A percentile compares a stretch with the other conserved stretches of the same genome.
phyloP scores from a whole-genome alignment of 1,140 invertebrate species.

The Brachionus rotundiformis region DNA sequence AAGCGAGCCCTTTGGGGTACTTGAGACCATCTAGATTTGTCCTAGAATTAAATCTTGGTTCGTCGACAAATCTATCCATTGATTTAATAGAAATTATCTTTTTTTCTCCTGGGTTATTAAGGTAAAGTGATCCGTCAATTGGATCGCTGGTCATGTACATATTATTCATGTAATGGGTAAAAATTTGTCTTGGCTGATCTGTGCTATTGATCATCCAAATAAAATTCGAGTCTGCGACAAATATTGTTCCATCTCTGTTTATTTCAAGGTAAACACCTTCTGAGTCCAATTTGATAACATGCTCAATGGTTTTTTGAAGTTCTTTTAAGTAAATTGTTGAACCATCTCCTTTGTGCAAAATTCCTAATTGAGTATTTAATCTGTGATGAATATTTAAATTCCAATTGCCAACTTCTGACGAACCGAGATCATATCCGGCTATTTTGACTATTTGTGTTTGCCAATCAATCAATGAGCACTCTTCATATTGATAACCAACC shows the following conservation, averaged over 20 bases:
- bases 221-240: slow-evolving; percentile 92
- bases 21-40: slow-evolving; percentile 68
- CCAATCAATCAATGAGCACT: slow-evolving; percentile 90
- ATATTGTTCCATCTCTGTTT: slow-evolving; percentile 87
- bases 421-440: slow-evolving; percentile 91
- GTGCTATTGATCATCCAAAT: slow-evolving; percentile 84
- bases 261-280: slow-evolving; percentile 77
- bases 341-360: slow-evolving; percentile 94
- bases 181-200: slow-evolving; percentile 63
- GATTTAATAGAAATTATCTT: slow-evolving; percentile 82
- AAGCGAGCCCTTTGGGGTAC: slow-evolving; percentile 59
- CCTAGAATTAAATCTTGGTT: not conserved
- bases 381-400: slow-evolving; percentile 94
- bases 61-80: slow-evolving; percentile 64
- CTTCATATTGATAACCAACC: slow-evolving; percentile 89
- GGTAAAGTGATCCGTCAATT: slow-evolving; percentile 85
- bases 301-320: slow-evolving; percentile 82
- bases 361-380: slow-evolving; percentile 87
- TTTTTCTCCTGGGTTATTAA: slow-evolving; percentile 90
- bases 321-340: slow-evolving; percentile 92
- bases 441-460: slow-evolving; percentile 89
- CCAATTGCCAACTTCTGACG: slow-evolving; percentile 94
- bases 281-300: slow-evolving; percentile 85
- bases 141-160: slow-evolving; percentile 92
- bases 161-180: slow-evolving; percentile 69